Evolutionary conservation across 2,113 vertebrate genomes (phyloP), one percentile per base, ranked within the genome.

Genomic region (Gymnocephalus cernua): DNA sequence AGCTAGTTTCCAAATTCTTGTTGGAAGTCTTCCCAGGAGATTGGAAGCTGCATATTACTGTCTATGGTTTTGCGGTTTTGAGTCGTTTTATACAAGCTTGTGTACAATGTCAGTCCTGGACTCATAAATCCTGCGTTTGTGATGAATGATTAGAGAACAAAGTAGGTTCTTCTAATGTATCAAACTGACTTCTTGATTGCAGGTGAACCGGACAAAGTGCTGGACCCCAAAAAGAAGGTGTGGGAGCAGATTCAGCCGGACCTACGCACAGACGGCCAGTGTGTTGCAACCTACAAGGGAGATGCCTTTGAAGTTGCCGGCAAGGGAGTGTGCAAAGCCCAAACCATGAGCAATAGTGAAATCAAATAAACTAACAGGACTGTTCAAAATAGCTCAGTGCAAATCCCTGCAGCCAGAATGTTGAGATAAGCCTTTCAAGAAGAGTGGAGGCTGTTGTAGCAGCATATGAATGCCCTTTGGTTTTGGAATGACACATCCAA

Each of bases 131-230:
- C 23, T 56, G 61, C 23, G 14, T 45, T 14, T 61, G n/a, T 53
- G 13, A 18, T 19, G 11, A 12, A 6, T 50, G 21, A 44, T 13
- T 19, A 7, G 29, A 67, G 25, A 63, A 29, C 41, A 71, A 27
- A 59, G 23, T 12, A 27, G 6, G 11, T 35, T 64, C 16, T 25
- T 75, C 25, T 73, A 29, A 68, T 59, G 21, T 1, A 47, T 53
- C 12, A 35, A 47, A 23, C 32, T 65, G 32, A 23, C 18, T 38
- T 83, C 2, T 71, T 70, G 6, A 18, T 61, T 84, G 6, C 83
- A 99, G 97, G 97, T 88, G 95, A 97, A 57, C 96, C 97, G 7
- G 97, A 99, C 81, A 96, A 96, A 85, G 97, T 99, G 77, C 93
- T 98, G 68, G 97, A 97, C 91, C 96, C 97, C 64, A 97, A 97